Conservation (phyloP, 2,797 vertebrate species). For the Okamejei kenojei region DNA sequence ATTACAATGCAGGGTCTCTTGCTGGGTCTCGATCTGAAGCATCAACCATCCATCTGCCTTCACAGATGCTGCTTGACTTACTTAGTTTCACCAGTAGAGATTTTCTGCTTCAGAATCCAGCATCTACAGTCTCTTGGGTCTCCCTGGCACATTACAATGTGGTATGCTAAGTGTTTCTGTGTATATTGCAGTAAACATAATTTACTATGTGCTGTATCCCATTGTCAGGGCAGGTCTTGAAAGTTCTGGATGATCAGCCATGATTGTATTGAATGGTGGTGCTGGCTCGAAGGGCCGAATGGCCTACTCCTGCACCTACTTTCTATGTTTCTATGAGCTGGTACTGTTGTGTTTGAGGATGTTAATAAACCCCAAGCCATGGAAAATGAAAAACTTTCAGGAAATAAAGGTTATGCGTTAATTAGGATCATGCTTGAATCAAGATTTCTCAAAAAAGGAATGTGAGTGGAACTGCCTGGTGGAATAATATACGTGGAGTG, state of each 20-base stretch:
- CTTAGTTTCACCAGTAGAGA: too few relatives aligned
- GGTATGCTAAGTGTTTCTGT: background rate
- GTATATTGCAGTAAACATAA: background rate
- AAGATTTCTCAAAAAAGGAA: background rate
- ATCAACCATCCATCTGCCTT: too few relatives aligned
- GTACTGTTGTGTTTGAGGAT: background rate
- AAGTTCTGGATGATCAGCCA: background rate
- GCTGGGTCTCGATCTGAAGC: too few relatives aligned
- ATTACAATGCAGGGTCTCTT: background rate
- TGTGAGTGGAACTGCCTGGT: background rate
- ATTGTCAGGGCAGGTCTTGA: background rate
- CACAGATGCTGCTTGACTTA: too few relatives aligned
- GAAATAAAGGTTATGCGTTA: background rate
- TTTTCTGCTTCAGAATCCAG: too few relatives aligned
- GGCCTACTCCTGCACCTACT: too few relatives aligned
- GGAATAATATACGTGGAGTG: conserved; percentile 18
- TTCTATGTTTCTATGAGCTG: background rate
- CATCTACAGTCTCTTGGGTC: too few relatives aligned
- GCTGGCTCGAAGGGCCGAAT: background rate
- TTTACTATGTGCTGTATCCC: background rate
- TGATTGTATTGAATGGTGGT: too few relatives aligned
- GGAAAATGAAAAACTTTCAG: background rate
- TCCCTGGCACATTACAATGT: too few relatives aligned
- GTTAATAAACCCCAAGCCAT: background rate
- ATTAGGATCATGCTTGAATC: background rate